A percentile compares a stretch with the other conserved stretches of the same genome.
phyloP scores from a whole-genome alignment of 2,797 vertebrate species.

The Notolepis coatsorum region DNA sequence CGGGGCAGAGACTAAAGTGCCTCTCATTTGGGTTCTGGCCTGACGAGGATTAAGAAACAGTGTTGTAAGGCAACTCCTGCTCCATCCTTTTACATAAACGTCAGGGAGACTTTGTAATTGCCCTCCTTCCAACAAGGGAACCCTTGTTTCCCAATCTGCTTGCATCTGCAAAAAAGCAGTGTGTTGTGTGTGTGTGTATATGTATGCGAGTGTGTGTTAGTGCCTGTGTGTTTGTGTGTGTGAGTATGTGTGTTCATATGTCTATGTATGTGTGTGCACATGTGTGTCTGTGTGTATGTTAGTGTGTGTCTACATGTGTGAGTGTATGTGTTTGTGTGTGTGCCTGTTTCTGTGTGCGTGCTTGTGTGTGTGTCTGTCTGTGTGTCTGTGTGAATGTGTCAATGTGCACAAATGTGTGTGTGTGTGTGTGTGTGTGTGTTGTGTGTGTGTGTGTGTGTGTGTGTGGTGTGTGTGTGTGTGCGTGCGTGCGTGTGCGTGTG shows the following conservation, averaged over 20 bases:
- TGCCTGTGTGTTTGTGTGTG: constrained; percentile 3
- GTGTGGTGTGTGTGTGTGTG: neutral
- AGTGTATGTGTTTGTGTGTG: neutral
- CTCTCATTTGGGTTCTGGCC: neutral
- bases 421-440: neutral
- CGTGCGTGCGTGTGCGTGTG: constrained; percentile 6
- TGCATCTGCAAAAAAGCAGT: constrained; percentile 52
- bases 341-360: neutral
- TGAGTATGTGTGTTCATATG: neutral
- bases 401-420: too few relatives aligned
- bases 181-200: constrained; percentile 20
- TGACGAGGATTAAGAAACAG: constrained; percentile 19
- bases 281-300: too few relatives aligned
- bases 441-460: neutral
- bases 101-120: constrained; percentile 57
- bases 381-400: constrained; percentile 11
- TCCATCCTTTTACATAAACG: constrained; percentile 44
- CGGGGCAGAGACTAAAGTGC: neutral
- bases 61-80: constrained; percentile 39
- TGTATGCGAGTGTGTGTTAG: neutral
- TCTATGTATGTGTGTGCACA: too few relatives aligned
- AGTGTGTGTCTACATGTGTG: constrained; percentile 3
- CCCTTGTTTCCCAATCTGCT: constrained; percentile 69
- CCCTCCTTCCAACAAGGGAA: constrained; percentile 61
- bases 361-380: constrained; percentile 3